Conservation (phyloP, 2,797 vertebrate genomes). For the Coranthus polyacanthus region DNA sequence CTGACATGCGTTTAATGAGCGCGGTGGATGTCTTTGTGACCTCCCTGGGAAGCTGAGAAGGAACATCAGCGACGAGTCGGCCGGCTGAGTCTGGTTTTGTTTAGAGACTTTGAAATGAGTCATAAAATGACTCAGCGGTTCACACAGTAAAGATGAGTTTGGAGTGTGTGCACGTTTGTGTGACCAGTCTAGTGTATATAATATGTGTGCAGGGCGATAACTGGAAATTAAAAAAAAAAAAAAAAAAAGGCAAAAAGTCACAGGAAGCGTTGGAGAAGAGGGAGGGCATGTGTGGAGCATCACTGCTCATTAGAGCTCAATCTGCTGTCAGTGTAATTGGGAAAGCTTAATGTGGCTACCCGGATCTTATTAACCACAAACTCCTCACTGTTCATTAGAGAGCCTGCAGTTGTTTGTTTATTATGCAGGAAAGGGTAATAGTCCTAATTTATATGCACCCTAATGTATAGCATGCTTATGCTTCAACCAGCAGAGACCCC, state of each 20-base stretch:
- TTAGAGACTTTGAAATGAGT: constrained; percentile 50
- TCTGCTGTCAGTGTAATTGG: constrained; percentile 34
- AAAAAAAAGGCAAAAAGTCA: constrained; percentile 4
- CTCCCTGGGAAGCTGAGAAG: constrained; percentile 2
- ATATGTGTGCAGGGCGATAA: constrained; percentile 11
- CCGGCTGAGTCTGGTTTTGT: constrained; percentile 31
- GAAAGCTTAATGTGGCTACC: constrained; percentile 31
- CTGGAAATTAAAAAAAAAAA: not conserved
- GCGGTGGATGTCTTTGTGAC: constrained; percentile 40
- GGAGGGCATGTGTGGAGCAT: constrained; percentile 7
- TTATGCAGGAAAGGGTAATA: constrained; percentile 46
- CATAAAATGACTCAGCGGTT: constrained; percentile 46
- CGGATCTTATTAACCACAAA: constrained; percentile 32
- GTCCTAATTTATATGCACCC: constrained; percentile 13
- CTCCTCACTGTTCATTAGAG: constrained; percentile 32
- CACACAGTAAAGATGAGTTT: constrained; percentile 19
- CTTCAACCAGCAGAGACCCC: constrained; percentile 4
- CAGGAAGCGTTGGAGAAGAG: constrained; percentile 6
- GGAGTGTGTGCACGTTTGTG: not conserved
- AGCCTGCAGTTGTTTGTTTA: constrained; percentile 34
- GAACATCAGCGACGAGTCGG: constrained; percentile 11
- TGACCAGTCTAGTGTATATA: constrained; percentile 2
- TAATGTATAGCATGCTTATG: not conserved
- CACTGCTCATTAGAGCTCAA: constrained; percentile 50
- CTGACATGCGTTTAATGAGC: constrained; percentile 52